Percentiles rank a stretch among this genome's conserved stretches.
Evolutionary conservation across 2,797 vertebrate species (phyloP).

Genomic region (Tapera naevia): DNA sequence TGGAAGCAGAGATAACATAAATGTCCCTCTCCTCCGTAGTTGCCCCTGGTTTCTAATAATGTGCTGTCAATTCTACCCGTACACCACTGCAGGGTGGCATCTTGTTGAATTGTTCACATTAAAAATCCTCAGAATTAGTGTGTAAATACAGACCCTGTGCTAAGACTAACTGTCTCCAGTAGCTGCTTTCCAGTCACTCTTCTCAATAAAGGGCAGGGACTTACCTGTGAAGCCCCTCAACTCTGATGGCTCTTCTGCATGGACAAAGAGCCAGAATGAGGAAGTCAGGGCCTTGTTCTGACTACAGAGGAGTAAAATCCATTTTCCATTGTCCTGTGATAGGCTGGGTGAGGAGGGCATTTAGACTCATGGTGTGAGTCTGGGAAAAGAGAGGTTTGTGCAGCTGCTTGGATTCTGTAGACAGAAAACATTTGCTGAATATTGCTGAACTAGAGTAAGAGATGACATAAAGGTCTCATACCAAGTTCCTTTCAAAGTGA

Average conservation of each 20-base stretch:
- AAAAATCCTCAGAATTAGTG: not conserved
- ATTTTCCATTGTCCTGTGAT: not conserved
- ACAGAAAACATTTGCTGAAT: not conserved
- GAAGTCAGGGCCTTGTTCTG: not conserved
- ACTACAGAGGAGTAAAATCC: not conserved
- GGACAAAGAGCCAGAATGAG: not conserved
- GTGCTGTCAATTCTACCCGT: not conserved
- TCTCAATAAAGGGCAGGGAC: not conserved
- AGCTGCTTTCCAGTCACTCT: not conserved
- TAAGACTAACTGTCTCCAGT: not conserved
- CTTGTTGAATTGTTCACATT: not conserved
- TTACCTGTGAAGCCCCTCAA: not conserved
- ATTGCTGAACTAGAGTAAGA: not conserved
- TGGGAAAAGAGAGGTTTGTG: fast-evolving
- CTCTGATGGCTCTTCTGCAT: not conserved
- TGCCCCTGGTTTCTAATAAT: not conserved
- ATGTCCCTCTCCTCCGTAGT: not conserved
- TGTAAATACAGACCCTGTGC: not conserved
- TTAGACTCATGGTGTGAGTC: not conserved
- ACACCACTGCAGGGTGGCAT: not conserved
- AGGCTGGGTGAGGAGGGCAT: not conserved
- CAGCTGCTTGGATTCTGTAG: not conserved
- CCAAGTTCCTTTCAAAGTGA: not conserved
- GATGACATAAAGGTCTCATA: not conserved
- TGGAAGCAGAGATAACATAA: conserved; percentile 9